Evolutionary conservation across 1,140 invertebrate genomes (phyloP).

Genomic region (Neelides sp.): DNA sequence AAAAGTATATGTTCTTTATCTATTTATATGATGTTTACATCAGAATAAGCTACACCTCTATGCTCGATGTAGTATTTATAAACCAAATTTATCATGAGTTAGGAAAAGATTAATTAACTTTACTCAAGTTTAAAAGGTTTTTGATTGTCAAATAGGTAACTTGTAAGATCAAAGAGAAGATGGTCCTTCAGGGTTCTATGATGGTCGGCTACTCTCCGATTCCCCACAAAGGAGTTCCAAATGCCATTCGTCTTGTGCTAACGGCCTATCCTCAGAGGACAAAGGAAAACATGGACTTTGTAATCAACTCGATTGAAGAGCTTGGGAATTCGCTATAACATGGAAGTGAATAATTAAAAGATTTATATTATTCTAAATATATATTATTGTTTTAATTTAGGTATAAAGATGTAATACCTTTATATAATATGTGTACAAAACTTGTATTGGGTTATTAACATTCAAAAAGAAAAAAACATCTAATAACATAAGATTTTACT

Average conservation of each 20-base stretch:
- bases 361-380: too few species aligned
- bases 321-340: too few species aligned
- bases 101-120: constrained; percentile 17
- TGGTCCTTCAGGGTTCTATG: constrained; percentile 55
- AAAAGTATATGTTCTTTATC: too few species aligned
- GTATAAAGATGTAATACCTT: too few species aligned
- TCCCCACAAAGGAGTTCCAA: constrained; percentile 46
- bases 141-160: constrained; percentile 48
- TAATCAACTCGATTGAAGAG: constrained; percentile 47
- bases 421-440: too few species aligned
- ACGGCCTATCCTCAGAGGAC: constrained; percentile 57
- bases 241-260: constrained; percentile 81
- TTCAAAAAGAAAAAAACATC: too few species aligned
- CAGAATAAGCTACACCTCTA: too few species aligned
- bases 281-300: constrained; percentile 46
- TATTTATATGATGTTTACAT: too few species aligned
- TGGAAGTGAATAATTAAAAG: too few species aligned
- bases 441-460: too few species aligned
- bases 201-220: constrained; percentile 81
- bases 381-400: too few species aligned
- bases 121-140: background rate
- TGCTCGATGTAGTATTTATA: background rate
- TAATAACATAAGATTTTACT: too few species aligned
- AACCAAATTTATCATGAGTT: background rate
- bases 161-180: constrained; percentile 65